A percentile compares a stretch with the other conserved stretches of the same genome.
Conservation (phyloP, 2,888 invertebrate genomes). For the Rotaria socialis region DNA sequence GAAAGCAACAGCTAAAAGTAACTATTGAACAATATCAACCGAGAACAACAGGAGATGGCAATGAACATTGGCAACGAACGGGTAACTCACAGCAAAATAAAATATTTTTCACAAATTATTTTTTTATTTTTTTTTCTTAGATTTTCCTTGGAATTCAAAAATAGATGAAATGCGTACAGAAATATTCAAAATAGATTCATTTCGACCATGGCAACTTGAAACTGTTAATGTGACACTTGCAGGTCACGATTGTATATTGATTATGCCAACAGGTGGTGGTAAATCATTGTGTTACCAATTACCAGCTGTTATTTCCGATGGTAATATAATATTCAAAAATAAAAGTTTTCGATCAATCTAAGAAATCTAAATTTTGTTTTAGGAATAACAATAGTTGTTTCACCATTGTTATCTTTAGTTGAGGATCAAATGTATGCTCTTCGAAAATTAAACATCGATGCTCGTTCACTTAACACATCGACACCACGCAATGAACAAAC, state of each 20-base stretch:
- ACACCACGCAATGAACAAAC: slow-evolving; percentile 66
- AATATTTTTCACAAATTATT: neutral
- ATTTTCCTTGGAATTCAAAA: slow-evolving; percentile 44
- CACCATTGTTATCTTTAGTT: slow-evolving; percentile 83
- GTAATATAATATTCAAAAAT: neutral
- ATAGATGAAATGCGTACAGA: slow-evolving; percentile 17
- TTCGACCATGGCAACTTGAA: slow-evolving; percentile 74
- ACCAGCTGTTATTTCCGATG: slow-evolving; percentile 49
- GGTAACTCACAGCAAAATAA: neutral
- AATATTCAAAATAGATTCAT: slow-evolving; percentile 68
- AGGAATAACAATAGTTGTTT: slow-evolving; percentile 76
- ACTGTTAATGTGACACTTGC: slow-evolving; percentile 80
- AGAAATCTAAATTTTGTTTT: slow-evolving; percentile 48
- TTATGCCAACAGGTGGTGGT: slow-evolving; percentile 76
- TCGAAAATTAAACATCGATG: slow-evolving; percentile 64
- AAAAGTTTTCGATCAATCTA: no score
- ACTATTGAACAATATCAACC: neutral
- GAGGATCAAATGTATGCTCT: slow-evolving; percentile 78
- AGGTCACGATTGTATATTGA: slow-evolving; percentile 72
- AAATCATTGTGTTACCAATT: slow-evolving; percentile 67
- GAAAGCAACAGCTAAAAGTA: neutral
- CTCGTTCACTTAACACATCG: slow-evolving; percentile 69
- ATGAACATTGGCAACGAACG: neutral
- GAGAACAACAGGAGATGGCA: neutral
- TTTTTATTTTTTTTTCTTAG: no score